Percentiles rank a stretch among this genome's conserved stretches.
phyloP scores from a whole-genome alignment of 2,113 vertebrate species.

The Thamnophis sirtalis region DNA sequence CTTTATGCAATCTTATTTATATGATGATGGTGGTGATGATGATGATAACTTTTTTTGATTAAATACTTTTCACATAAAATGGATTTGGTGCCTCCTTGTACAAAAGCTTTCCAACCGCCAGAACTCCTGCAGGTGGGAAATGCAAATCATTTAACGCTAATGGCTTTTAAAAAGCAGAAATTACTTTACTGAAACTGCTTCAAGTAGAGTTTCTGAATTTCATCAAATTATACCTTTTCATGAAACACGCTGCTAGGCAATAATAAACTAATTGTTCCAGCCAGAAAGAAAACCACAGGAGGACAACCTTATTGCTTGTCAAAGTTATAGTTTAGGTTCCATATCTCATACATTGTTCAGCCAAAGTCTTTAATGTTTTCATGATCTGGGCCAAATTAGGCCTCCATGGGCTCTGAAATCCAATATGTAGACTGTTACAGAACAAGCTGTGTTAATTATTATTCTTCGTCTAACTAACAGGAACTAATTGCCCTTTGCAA shows the following conservation, averaged over 20 bases:
- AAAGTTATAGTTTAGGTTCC: constrained; percentile 20
- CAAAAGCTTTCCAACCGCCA: not conserved
- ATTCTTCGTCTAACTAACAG: not conserved
- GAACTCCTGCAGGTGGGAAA: not conserved
- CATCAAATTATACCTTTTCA: constrained; percentile 4
- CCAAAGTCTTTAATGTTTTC: constrained; percentile 17
- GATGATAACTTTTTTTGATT: not conserved
- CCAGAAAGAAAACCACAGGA: constrained; percentile 7
- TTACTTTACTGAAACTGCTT: not conserved
- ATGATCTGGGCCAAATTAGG: not conserved
- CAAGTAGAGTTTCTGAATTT: constrained; percentile 29
- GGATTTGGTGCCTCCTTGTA: not conserved
- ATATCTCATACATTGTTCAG: constrained; percentile 5
- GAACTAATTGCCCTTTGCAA: not conserved
- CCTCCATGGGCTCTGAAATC: constrained; percentile 12
- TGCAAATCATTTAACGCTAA: not conserved
- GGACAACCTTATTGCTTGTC: not conserved
- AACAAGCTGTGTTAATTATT: not conserved
- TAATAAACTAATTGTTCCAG: constrained; percentile 30
- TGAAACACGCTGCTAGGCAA: constrained; percentile 27
- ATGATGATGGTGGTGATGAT: not conserved
- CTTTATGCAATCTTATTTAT: constrained; percentile 22
- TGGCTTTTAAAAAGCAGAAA: constrained; percentile 17
- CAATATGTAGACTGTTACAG: not conserved
- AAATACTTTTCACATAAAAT: constrained; percentile 24